phyloP scores from a whole-genome alignment of 2,888 invertebrate species.

The Ophion slaviceki region DNA sequence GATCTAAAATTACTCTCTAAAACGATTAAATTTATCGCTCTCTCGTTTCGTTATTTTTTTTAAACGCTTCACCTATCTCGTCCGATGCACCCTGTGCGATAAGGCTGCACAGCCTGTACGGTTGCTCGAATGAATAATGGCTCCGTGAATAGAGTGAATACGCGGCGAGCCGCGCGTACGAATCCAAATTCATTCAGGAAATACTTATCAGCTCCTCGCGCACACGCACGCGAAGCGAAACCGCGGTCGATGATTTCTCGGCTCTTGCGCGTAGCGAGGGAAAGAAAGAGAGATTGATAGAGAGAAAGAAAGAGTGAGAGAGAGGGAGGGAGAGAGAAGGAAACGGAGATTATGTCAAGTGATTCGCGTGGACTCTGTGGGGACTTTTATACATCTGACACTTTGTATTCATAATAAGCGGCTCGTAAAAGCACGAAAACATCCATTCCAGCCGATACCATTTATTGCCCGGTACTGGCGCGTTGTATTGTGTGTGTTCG shows the following conservation, averaged over 20 bases:
- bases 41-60: conserved; percentile 38
- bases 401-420: conserved; percentile 78
- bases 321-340: conserved; percentile 31
- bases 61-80: conserved; percentile 37
- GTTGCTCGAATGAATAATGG: conserved; percentile 42
- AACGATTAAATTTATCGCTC: background rate
- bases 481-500: conserved; percentile 61
- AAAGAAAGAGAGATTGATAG: conserved; percentile 22
- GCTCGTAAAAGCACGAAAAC: conserved; percentile 79
- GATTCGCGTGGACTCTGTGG: conserved; percentile 70
- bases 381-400: conserved; percentile 69
- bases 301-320: background rate
- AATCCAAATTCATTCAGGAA: conserved; percentile 64
- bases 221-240: conserved; percentile 43
- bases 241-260: conserved; percentile 25
- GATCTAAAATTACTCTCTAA: background rate
- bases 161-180: conserved; percentile 41
- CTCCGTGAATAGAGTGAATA: conserved; percentile 41
- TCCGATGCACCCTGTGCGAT: conserved; percentile 39
- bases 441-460: conserved; percentile 80
- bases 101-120: conserved; percentile 12
- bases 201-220: conserved; percentile 52
- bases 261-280: conserved; percentile 17
- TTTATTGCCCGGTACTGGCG: conserved; percentile 73
- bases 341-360: conserved; percentile 69